phyloP scores from a whole-genome alignment of 2,113 vertebrate genomes.

The Archilochus colubris region DNA sequence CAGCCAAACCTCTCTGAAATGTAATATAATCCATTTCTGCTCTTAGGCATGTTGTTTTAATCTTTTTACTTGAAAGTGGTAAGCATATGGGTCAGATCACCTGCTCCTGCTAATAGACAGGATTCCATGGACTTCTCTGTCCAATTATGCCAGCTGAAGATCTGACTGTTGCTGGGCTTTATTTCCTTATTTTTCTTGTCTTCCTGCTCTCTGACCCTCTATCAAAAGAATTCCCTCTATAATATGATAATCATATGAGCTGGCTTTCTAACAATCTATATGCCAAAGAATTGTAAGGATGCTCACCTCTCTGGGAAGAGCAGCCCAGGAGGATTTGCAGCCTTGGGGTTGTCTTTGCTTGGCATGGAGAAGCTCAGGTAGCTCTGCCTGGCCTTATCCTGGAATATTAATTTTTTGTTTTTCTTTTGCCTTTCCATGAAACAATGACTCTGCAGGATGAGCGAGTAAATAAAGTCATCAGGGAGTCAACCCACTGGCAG shows the following conservation, averaged over 20 bases:
- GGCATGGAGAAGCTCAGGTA: neutral
- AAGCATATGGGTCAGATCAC: slow-evolving; percentile 58
- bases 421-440: neutral
- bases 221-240: neutral
- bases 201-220: slow-evolving; percentile 50
- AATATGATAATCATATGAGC: slow-evolving; percentile 56
- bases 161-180: slow-evolving; percentile 27
- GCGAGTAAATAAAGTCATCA: slow-evolving; percentile 2
- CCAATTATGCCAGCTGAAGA: slow-evolving; percentile 58
- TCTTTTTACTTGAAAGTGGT: slow-evolving; percentile 53
- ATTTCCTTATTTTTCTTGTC: slow-evolving; percentile 69
- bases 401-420: neutral
- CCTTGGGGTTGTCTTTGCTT: neutral
- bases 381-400: neutral
- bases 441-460: neutral
- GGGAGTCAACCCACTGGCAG: neutral
- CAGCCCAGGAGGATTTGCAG: neutral
- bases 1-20: neutral
- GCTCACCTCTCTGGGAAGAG: neutral
- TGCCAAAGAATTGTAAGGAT: slow-evolving; percentile 2
- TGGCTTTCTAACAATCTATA: neutral
- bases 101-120: slow-evolving; percentile 60
- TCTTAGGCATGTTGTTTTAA: slow-evolving; percentile 48
- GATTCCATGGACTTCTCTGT: slow-evolving; percentile 1
- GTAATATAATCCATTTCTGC: slow-evolving; percentile 41